Conservation (phyloP, 1,140 invertebrate species). For the Hyphantria cunea region DNA sequence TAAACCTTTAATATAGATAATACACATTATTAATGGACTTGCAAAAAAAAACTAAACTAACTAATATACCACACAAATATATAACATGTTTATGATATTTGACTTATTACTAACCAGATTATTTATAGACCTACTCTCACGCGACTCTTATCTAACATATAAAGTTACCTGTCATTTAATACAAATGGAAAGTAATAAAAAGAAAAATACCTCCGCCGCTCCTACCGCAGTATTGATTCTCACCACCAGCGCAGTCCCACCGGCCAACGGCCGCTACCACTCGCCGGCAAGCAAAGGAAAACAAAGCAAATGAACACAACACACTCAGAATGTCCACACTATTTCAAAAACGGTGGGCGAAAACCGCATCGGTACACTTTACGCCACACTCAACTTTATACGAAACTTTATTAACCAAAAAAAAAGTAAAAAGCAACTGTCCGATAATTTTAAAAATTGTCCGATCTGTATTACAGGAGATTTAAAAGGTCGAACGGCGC, state of each 20-base stretch:
- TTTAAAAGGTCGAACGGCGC: conserved; percentile 30
- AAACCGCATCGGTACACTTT: conserved; percentile 56
- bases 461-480: conserved; percentile 7
- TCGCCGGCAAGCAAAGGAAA: conserved; percentile 63
- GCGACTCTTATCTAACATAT: too few relatives aligned
- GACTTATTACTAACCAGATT: too few relatives aligned
- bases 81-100: too few relatives aligned
- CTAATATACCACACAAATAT: too few relatives aligned
- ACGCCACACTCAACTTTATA: conserved; percentile 50
- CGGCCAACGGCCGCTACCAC: conserved; percentile 48
- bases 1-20: too few relatives aligned
- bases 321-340: conserved; percentile 62
- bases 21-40: too few relatives aligned
- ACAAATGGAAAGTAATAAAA: too few relatives aligned
- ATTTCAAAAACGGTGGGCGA: conserved; percentile 52
- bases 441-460: conserved; percentile 21
- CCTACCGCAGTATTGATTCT: conserved; percentile 75
- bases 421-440: conserved; percentile 41
- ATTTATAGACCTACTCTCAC: too few relatives aligned
- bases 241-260: conserved; percentile 69
- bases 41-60: too few relatives aligned
- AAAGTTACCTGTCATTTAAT: too few relatives aligned
- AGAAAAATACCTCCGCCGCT: conserved; percentile 72
- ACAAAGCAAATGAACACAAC: conserved; percentile 69
- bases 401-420: conserved; percentile 57